These are phyloP conservation scores for Fukomys damarensis DNA, from an alignment of 2,113 vertebrate genomes.

Conservation along the genomic window DNA sequence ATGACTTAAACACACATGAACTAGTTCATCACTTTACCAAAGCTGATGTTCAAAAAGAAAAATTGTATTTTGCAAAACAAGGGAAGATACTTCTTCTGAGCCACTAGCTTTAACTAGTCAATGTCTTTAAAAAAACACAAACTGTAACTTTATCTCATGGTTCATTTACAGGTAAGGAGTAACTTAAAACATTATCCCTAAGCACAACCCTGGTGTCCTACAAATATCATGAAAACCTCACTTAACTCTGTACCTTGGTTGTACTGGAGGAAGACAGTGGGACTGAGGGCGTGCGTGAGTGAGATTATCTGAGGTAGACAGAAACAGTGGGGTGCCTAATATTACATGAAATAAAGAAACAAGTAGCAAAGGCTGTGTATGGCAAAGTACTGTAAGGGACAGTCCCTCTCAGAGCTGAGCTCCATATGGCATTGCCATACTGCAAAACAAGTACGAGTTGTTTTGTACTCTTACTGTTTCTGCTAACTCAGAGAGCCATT, in stretches of 20 bases:
- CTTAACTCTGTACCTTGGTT: neutral
- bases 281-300: neutral
- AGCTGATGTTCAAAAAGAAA: neutral
- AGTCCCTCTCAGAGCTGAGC: neutral
- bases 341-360: neutral
- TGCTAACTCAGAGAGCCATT: neutral
- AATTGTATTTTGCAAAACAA: neutral
- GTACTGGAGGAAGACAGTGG: fast-evolving
- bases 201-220: neutral
- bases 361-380: neutral
- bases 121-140: neutral
- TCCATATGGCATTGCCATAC: neutral
- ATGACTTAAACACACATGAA: neutral
- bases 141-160: neutral
- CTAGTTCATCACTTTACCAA: neutral
- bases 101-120: neutral
- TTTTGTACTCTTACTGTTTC: neutral
- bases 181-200: neutral
- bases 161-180: neutral
- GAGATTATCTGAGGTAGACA: neutral
- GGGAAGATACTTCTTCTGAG: neutral
- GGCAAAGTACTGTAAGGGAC: slow-evolving; percentile 11
- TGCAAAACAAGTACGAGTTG: neutral
- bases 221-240: neutral
- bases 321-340: neutral